Base-by-base conservation (phyloP, 2,888 invertebrate genomes). In the Agrypnus murinus region DNA sequence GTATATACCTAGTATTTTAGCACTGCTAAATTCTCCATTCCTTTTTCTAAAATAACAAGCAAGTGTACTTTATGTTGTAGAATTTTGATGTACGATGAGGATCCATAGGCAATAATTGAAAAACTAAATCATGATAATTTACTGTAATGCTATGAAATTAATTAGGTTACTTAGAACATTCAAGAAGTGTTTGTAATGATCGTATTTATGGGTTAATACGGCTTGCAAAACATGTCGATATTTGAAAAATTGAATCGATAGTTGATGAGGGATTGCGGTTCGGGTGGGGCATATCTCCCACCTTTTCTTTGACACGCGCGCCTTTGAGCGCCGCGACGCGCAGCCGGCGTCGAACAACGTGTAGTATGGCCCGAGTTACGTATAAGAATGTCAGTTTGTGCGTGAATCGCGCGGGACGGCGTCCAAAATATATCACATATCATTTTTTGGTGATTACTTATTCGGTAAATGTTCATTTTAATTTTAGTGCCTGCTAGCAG, bases 361-460 rank as follows among this genome's bases (percentile, higher is more conserved):
- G 83, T 81, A 83, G 83, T 83, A 80, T 82, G 81, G 78, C 78
- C 77, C 79, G 82, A 80, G 81, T 79, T 77, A 77, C 78, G 77
- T 75, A 76, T 76, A 78, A 76, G 77, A 79, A 77, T 79, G 81
- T 77, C 73, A 78, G 78, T 77, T 80, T 77, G 78, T 77, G 78
- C 77, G 78, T 75, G 66, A 78, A 75, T 74, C 75, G 73, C 70
- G 74, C 75, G 72, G 77, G 74, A 77, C 76, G 71, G 80, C 81
- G 80, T 78, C 78, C 71, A 67, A 59, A 72, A 64, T 64, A 66
- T 68, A 67, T 78, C 75, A 81, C 79, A 81, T 80, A 81, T 80
- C 82, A 81, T 78, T 76, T 76, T 72, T 76, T 77, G 77, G 78
- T 79, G 77, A 78, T 70, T 74, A 57, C 48, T 60, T 59, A 62